Percentiles rank a stretch among this genome's conserved stretches.
Evolutionary conservation across 2,888 invertebrate genomes (phyloP).

Genomic region (Perithous albicinctus): DNA sequence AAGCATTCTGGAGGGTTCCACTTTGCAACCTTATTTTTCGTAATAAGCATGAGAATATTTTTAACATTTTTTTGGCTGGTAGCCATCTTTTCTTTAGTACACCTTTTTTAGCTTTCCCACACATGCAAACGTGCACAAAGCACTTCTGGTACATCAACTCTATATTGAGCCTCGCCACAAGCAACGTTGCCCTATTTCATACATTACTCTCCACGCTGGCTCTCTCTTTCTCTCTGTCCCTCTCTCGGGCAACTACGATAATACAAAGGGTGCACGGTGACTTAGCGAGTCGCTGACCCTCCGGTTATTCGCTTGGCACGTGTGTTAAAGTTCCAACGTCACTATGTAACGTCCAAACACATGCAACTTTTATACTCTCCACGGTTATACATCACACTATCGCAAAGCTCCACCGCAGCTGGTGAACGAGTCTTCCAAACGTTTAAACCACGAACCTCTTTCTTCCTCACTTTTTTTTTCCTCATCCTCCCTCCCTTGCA

Average conservation of each 20-base stretch:
- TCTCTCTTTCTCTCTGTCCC: neutral
- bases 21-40: too few species aligned
- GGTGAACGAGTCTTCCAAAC: constrained; percentile 26
- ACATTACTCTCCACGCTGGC: neutral
- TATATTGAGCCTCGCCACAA: neutral
- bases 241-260: neutral
- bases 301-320: constrained; percentile 9
- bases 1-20: too few species aligned
- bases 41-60: neutral
- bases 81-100: neutral
- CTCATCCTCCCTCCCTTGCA: neutral
- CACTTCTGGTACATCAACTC: neutral
- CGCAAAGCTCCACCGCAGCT: neutral
- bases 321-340: neutral
- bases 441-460: constrained; percentile 38
- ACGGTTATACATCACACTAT: constrained; percentile 26
- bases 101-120: neutral
- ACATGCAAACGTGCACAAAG: neutral
- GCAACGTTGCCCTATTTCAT: neutral
- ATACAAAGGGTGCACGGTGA: constrained; percentile 6
- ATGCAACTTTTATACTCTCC: neutral
- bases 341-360: neutral
- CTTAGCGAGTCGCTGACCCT: constrained; percentile 14
- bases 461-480: constrained; percentile 14
- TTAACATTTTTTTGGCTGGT: neutral